Evolutionary conservation across 2,797 vertebrate genomes (phyloP).

Genomic region (Silurus aristotelis): DNA sequence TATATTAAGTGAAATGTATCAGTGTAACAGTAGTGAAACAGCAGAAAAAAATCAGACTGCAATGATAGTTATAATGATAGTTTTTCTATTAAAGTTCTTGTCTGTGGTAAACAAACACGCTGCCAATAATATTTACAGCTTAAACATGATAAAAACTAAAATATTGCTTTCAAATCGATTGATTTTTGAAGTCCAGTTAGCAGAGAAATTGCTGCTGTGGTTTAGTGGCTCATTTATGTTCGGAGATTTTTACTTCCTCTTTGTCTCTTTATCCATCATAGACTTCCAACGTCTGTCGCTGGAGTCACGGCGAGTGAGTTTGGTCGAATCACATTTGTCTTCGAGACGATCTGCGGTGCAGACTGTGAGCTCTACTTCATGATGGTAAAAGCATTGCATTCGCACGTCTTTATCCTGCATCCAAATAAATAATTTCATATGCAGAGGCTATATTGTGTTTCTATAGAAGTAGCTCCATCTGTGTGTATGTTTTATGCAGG

Average conservation of each 20-base stretch:
- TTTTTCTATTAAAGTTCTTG: too few relatives aligned
- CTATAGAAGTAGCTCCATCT: neutral
- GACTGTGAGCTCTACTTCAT: conserved; percentile 98
- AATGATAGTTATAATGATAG: too few relatives aligned
- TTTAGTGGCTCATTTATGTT: neutral
- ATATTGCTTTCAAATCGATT: neutral
- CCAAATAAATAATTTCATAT: too few relatives aligned
- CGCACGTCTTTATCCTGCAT: neutral
- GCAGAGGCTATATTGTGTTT: neutral
- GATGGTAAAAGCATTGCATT: conserved; percentile 80
- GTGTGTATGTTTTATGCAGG: conserved; percentile 68
- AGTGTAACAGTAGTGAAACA: too few relatives aligned
- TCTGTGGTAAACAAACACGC: neutral
- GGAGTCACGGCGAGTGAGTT: conserved; percentile 84
- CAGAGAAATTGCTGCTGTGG: neutral
- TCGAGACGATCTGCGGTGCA: conserved; percentile 87
- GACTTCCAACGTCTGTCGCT: conserved; percentile 87
- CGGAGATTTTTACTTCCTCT: neutral
- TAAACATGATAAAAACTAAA: neutral
- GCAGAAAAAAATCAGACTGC: too few relatives aligned
- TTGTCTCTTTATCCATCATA: conserved; percentile 57
- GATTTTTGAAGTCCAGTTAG: neutral
- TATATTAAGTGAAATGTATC: too few relatives aligned
- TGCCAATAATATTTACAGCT: neutral
- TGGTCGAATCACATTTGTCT: conserved; percentile 91